Conservation (phyloP, 2,797 vertebrate genomes). For the Dicrostonyx torquatus region DNA sequence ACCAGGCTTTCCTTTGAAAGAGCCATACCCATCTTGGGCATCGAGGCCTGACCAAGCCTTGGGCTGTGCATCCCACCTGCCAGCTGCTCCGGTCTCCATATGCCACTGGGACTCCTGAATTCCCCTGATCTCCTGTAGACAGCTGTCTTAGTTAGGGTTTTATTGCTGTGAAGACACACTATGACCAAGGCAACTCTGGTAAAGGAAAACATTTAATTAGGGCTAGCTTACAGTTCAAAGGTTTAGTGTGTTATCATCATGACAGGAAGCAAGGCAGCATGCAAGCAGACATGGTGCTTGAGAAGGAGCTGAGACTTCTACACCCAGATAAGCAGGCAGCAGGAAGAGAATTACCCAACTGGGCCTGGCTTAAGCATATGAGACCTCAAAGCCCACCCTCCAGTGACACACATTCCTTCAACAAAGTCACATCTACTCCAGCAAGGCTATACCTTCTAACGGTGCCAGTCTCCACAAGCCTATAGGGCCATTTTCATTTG, state of each 20-base stretch:
- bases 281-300: neutral
- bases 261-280: neutral
- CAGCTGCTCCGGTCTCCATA: neutral
- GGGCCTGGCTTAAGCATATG: neutral
- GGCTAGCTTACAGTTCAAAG: neutral
- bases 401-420: neutral
- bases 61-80: accelerated
- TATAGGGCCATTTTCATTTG: neutral
- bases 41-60: neutral
- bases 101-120: neutral
- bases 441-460: neutral
- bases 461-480: neutral
- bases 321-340: neutral
- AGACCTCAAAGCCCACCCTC: neutral
- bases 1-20: neutral
- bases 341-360: neutral
- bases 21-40: neutral
- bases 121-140: neutral
- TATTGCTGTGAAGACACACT: neutral
- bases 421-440: neutral
- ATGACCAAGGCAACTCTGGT: neutral
- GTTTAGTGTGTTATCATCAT: neutral
- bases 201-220: neutral
- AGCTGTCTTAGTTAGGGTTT: neutral
- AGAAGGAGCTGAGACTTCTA: neutral